phyloP scores from a whole-genome alignment of 1,140 invertebrate species.

The Galendromus occidentalis region DNA sequence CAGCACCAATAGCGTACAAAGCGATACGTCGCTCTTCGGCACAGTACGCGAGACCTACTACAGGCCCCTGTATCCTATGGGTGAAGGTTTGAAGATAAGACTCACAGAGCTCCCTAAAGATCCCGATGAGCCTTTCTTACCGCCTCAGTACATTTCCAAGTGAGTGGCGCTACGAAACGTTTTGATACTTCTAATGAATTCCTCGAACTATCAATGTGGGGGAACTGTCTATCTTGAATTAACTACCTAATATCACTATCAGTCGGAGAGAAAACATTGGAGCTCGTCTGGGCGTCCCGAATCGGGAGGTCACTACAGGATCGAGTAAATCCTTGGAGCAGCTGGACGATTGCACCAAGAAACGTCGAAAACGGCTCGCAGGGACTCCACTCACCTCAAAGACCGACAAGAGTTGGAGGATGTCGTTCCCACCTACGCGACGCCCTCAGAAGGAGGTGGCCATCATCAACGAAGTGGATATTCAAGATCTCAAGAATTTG shows the following conservation, averaged over 20 bases:
- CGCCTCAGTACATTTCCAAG: background rate
- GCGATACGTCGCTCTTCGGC: background rate
- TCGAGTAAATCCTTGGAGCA: background rate
- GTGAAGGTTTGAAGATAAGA: background rate
- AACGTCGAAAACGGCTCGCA: too few relatives aligned
- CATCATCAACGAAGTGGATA: background rate
- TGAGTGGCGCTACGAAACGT: background rate
- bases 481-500: background rate
- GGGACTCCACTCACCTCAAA: background rate
- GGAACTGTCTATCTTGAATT: background rate
- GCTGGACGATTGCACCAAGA: background rate
- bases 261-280: background rate
- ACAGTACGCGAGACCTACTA: slow-evolving; percentile 5
- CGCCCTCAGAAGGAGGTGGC: background rate
- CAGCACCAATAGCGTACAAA: background rate
- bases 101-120: background rate
- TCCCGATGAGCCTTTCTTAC: background rate
- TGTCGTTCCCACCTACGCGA: background rate
- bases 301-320: background rate
- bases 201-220: background rate
- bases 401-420: background rate
- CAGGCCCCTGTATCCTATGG: background rate
- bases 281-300: background rate
- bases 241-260: background rate
- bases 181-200: background rate